A percentile compares a stretch with the other conserved stretches of the same genome.
These are phyloP conservation scores for Drosophila baimaii DNA, from an alignment of 1,140 invertebrate species.

Conservation along the genomic window DNA sequence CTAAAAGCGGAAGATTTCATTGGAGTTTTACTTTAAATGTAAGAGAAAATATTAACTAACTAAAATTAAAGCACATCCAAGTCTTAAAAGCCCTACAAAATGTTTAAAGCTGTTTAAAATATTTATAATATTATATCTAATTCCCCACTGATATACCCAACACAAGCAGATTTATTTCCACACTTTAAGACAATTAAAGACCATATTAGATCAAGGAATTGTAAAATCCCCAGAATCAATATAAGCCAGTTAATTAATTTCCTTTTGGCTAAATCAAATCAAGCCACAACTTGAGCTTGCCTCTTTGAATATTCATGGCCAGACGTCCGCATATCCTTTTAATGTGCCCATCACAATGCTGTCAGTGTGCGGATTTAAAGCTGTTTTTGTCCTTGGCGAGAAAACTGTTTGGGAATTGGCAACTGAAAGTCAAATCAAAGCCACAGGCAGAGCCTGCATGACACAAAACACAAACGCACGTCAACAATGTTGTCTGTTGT, in stretches of 20 bases:
- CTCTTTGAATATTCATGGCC: constrained; percentile 18
- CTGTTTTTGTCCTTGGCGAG: constrained; percentile 20
- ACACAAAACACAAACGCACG: constrained; percentile 51
- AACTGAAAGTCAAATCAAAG: constrained; percentile 73
- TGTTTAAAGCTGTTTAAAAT: too few relatives aligned
- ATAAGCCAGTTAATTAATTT: constrained; percentile 32
- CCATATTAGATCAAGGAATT: constrained; percentile 15
- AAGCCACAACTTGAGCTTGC: not conserved
- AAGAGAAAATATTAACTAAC: not conserved
- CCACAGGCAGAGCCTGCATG: constrained; percentile 45
- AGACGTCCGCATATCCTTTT: constrained; percentile 16
- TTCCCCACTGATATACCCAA: too few relatives aligned
- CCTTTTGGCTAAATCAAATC: constrained; percentile 24
- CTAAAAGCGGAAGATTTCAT: not conserved
- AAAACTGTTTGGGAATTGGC: constrained; percentile 56
- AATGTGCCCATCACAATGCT: constrained; percentile 25
- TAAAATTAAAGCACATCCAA: too few relatives aligned
- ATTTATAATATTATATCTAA: too few relatives aligned
- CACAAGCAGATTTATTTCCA: too few relatives aligned
- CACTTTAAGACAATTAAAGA: not conserved
- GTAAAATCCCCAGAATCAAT: not conserved
- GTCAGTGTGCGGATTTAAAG: constrained; percentile 32
- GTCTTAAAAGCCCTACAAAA: too few relatives aligned
- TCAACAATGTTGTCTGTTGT: constrained; percentile 52
- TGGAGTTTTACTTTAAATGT: not conserved